Base-by-base conservation (phyloP, 2,113 vertebrate species). In the Pimephales promelas region DNA sequence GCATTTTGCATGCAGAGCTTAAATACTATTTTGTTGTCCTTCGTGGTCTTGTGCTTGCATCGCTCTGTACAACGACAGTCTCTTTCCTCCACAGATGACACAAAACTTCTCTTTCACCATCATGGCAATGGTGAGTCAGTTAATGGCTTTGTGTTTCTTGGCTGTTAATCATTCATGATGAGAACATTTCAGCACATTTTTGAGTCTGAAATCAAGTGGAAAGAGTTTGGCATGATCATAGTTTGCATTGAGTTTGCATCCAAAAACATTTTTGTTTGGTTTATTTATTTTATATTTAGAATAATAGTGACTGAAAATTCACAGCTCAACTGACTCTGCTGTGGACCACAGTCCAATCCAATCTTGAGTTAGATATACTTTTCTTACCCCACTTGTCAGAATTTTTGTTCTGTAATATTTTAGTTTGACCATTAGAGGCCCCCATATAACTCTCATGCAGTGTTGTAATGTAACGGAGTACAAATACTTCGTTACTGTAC, bases 41-140 rank as follows among this genome's bases (percentile, higher is more conserved):
- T 80, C 47, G 57, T 78, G 59, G 79, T 79, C 80, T 62, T 79
- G 64, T 56, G 56, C 82, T 75, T 83, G 56, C 73, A 62, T 89
- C 22, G 82, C 75, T 85, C 75, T 82, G 83, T 90, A 79, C 84
- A 68, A 83, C 66, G 26, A 81, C 77, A 31, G 54, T 87, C 84
- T 75, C 81, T 47, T 84, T 4, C 66, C 75, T 82, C 91, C 85
- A 24, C 86, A 97, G 96, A 96, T 56, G 95, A 97, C 72, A 96
- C 95, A 3, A 96, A 96, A 89, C 85, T 88, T 88, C 91, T 84
- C 8, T 94, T 94, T 87, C 87, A 94, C 0, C 88, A 88, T 2
- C 86, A 86, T 56, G 90, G 89, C 45, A 93, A 94, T 5, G 95
- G 96, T 97, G 88, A 96, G 95, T 92, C 79, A 4, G 84, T 86